Evolutionary conservation across 2,888 invertebrate species (phyloP), one percentile per base, ranked within the genome.

Genomic region (Dorcus parallelipipedus): DNA sequence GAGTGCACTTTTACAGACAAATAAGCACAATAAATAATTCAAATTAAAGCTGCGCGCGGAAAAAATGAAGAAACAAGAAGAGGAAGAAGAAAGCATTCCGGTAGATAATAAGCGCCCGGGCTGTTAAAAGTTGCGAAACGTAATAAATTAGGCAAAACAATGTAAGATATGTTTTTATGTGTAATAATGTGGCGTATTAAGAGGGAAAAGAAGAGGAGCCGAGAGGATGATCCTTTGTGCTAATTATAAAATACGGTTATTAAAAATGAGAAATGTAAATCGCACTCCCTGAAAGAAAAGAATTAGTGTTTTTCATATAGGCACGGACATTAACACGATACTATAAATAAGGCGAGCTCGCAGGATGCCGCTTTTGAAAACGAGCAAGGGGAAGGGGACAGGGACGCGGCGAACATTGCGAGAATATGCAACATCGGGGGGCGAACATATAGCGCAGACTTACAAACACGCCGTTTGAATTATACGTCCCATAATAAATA

Each of bases 291-390:
- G 61, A 59, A 60, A 60, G 61, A 50, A 59, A 59, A 65, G 65
- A 67, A 64, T 65, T 67, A 67, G 59, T 64, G 65, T 64, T 65
- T 65, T 64, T 67, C 63, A 58, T 64, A 65, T 62, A 60, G 54
- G 59, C 56, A 61, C 59, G 52, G 67, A 64, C 66, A 63, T 61
- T 64, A 66, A 66, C 64, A 65, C 60, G 62, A 57, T 59, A 61
- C 62, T 49, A 67, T 67, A 67, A 67, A 67, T 67, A 65, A 65
- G 63, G 55, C 56, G 54, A 58, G 58, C 59, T 63, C 64, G 56
- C 63, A 56, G 60, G 60, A 55, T 56, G 59, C 58, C 61, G 50
- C 54, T 50, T 41, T 45, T 45, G 23, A 33, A 33, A 33, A 33
- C 26, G 26, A 33, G 26, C 26, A 33, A 45, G 52, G 52, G 45